Percentiles rank a stretch among this genome's conserved stretches.
Evolutionary conservation across 1,140 invertebrate species (phyloP).

Genomic region (Thalassaphorura encarpata): DNA sequence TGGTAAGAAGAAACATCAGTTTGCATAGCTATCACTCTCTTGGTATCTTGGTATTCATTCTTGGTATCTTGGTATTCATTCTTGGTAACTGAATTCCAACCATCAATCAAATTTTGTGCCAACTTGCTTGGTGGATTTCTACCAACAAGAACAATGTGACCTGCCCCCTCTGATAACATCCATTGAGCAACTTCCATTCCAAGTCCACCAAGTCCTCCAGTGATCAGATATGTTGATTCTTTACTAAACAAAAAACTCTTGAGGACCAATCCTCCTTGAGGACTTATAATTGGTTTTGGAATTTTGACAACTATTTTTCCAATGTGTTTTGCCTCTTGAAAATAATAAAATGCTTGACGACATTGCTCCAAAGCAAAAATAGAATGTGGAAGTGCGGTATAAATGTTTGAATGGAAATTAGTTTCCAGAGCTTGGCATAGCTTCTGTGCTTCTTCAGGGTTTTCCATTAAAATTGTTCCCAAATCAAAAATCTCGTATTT

Average conservation of each 20-base stretch:
- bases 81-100: too few relatives aligned
- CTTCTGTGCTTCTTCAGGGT: not conserved
- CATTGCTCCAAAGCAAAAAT: not conserved
- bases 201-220: constrained; percentile 20
- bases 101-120: too few relatives aligned
- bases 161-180: constrained; percentile 10
- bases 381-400: constrained; percentile 2
- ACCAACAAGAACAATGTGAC: constrained; percentile 12
- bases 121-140: constrained; percentile 8
- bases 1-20: constrained; percentile 12
- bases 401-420: not conserved
- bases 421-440: not conserved
- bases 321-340: constrained; percentile 14
- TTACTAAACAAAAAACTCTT: not conserved
- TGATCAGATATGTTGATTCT: constrained; percentile 19
- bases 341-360: constrained; percentile 1
- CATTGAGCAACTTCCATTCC: constrained; percentile 20
- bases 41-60: too few relatives aligned
- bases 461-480: not conserved
- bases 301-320: constrained; percentile 16
- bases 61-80: too few relatives aligned
- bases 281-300: not conserved
- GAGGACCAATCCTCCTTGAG: not conserved
- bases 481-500: constrained; percentile 11
- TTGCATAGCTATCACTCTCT: too few relatives aligned